phyloP scores from a whole-genome alignment of 2,797 vertebrate species.

The Allobates femoralis region DNA sequence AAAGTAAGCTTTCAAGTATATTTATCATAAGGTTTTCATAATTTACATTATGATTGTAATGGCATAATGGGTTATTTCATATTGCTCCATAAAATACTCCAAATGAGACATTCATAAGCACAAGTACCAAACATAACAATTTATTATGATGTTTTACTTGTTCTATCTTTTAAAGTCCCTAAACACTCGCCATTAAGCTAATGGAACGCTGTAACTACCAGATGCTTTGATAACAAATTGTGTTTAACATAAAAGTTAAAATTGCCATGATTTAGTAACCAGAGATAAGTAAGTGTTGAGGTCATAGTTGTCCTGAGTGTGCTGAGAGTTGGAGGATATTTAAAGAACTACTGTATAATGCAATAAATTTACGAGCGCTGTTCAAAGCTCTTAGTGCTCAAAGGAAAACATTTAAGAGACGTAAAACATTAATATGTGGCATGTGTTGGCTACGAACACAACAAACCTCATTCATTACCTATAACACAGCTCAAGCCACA shows the following conservation, averaged over 20 bases:
- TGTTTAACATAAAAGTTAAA: constrained; percentile 64
- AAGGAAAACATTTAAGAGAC: constrained; percentile 59
- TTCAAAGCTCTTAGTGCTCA: constrained; percentile 59
- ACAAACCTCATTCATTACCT: constrained; percentile 43
- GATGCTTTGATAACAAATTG: constrained; percentile 63
- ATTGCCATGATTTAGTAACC: constrained; percentile 61
- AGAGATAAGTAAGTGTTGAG: constrained; percentile 62
- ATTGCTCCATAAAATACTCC: constrained; percentile 46
- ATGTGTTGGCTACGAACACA: constrained; percentile 55
- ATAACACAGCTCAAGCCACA: constrained; percentile 25
- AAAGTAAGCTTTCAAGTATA: constrained; percentile 15
- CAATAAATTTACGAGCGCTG: constrained; percentile 58
- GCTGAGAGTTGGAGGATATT: constrained; percentile 52
- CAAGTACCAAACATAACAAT: constrained; percentile 61
- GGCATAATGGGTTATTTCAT: constrained; percentile 52
- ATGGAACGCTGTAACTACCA: constrained; percentile 54
- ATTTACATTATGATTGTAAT: constrained; percentile 42
- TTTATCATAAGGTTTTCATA: constrained; percentile 26
- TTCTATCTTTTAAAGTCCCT: constrained; percentile 53
- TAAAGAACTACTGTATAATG: constrained; percentile 61
- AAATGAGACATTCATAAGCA: constrained; percentile 56
- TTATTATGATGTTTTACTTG: constrained; percentile 54
- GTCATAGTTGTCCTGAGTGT: constrained; percentile 62
- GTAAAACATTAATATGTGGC: constrained; percentile 63
- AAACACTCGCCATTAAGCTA: constrained; percentile 63